Percentiles rank a stretch among this genome's conserved stretches.
Evolutionary conservation across 2,113 vertebrate genomes (phyloP).

Genomic region (Gasterosteus nipponicus): DNA sequence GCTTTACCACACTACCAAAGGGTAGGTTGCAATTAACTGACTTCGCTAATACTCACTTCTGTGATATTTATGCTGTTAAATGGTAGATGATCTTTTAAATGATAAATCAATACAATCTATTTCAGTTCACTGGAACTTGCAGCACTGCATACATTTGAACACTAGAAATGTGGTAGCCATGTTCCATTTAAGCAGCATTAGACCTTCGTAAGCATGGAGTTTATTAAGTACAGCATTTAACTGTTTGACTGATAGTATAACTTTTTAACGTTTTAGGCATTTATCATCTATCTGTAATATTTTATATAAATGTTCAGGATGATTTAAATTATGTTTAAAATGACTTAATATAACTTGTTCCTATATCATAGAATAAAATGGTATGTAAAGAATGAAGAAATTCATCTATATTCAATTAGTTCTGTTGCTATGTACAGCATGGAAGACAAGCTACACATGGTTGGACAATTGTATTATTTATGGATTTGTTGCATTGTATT

Average conservation of each 20-base stretch:
- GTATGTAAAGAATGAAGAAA: not conserved
- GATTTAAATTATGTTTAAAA: not conserved
- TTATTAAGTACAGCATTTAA: not conserved
- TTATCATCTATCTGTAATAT: not conserved
- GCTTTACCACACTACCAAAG: conserved; percentile 82
- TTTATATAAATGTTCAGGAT: not conserved
- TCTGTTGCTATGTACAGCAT: not conserved
- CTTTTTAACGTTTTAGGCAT: not conserved
- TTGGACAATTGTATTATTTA: not conserved
- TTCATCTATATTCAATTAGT: not conserved
- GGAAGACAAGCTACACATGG: not conserved
- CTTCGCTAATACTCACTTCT: not conserved
- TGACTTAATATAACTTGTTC: not conserved
- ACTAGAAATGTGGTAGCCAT: not conserved
- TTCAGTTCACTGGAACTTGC: not conserved
- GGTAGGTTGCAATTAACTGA: conserved; percentile 69
- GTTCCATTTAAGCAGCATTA: not conserved
- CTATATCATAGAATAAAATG: not conserved
- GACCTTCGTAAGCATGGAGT: not conserved
- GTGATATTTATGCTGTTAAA: not conserved
- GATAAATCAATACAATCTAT: not conserved
- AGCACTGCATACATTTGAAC: not conserved
- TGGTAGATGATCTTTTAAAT: not conserved
- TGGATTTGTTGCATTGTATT: not conserved
- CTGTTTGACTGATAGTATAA: not conserved